Base-by-base conservation (phyloP, 64 coral and sea anemone species). In the Dendronephthya gigantea region DNA sequence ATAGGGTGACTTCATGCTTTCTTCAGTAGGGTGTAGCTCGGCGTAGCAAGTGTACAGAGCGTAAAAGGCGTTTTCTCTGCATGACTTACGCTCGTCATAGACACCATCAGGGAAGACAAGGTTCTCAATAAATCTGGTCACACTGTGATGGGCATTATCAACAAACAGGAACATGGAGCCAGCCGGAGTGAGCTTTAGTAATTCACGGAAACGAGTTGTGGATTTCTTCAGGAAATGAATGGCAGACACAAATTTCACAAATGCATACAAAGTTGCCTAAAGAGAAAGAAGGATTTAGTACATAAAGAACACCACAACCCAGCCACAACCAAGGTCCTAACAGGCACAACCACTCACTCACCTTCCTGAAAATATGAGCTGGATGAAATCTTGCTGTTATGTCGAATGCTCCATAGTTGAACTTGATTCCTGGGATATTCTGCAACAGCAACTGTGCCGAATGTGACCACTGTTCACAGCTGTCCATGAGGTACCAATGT, bases 61-160 rank as follows among this genome's bases (percentile, higher is more conserved):
- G 75, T 91, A 98, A 85, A 39, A 58, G 13, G 91, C 50, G 58
- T 74, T 98, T 68, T 93, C 95, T 79, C 90, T 87, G 56, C 48
- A 98, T 14, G 89, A 90, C 13, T 92, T 91, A 50, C 83, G 68
- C 49, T 98, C 86, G 35, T 43, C 81, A 49, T 91, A 92, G 14
- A 68, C 59, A 9, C 87, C 87, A 40, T 87, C 83, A 50, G 88
- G 91, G 36, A 98, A 98, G 9, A 98, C 90, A 82, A 98, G 84
- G 16, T 98, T 92, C 74, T 98, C 95, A 39, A 98, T 93, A 17
- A 98, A 98, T 7, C 75, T 85, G 82, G 93, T 98, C 11, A 92
- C 93, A 81, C 93, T 92, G 79, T 93, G 92, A 49, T 98, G 95
- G 22, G 95, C 95, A 92, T 98, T 98, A 68, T 98, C 95, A 72